These are phyloP conservation scores for Pachliopta kotzebuea DNA, from an alignment of 2,888 invertebrate species.

Conservation along the genomic window DNA sequence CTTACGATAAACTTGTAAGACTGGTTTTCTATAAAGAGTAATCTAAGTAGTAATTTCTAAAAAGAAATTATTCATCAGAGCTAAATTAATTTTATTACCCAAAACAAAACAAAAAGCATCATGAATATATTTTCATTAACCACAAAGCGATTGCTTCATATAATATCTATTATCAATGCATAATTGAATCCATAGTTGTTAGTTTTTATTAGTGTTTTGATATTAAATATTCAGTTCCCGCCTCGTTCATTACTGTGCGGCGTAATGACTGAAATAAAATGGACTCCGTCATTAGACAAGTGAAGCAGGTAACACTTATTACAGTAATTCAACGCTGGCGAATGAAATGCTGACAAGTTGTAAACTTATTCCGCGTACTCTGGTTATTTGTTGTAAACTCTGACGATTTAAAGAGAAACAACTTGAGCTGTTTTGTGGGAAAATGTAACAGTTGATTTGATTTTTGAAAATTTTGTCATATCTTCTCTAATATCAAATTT, in stretches of 20 bases:
- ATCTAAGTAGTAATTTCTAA: too few species aligned
- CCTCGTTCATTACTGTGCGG: conserved; percentile 19
- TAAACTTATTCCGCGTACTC: conserved; percentile 37
- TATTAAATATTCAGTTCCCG: conserved; percentile 21
- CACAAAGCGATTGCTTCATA: background rate
- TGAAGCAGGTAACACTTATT: conserved; percentile 36
- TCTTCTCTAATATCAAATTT: too few species aligned
- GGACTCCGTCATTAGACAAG: conserved; percentile 31
- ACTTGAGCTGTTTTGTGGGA: background rate
- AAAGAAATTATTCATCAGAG: background rate
- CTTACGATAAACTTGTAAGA: conserved; percentile 1
- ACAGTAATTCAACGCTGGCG: conserved; percentile 42
- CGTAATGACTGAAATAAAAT: conserved; percentile 33
- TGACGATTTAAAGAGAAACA: conserved; percentile 1
- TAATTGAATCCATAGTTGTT: conserved; percentile 3
- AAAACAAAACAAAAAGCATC: too few species aligned
- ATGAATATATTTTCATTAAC: background rate
- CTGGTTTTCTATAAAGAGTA: background rate
- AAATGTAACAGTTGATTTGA: background rate
- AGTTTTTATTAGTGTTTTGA: conserved; percentile 2
- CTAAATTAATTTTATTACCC: too few species aligned
- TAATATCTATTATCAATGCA: background rate
- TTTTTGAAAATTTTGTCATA: background rate
- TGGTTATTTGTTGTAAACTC: background rate
- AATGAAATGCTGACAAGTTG: conserved; percentile 51